Evolutionary conservation across 2,113 vertebrate genomes (phyloP).

Genomic region (Hydropotes inermis): DNA sequence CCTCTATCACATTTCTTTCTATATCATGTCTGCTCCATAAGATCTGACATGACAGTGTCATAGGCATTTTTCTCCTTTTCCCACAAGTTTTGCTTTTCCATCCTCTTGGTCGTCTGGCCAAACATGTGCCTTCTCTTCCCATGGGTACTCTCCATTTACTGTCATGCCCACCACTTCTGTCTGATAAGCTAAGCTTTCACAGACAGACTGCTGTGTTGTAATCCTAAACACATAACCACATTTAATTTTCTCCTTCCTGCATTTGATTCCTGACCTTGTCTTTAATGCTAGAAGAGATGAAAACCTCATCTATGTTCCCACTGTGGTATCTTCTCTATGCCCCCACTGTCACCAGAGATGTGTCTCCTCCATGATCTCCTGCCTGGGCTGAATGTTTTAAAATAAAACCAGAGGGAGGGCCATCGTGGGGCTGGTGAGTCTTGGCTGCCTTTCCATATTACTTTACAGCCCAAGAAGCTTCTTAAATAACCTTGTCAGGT

Average conservation of each 20-base stretch:
- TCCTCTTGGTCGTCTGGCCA: neutral
- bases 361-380: neutral
- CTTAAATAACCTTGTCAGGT: neutral
- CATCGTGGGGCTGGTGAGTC: neutral
- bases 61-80: neutral
- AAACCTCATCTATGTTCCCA: neutral
- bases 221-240: neutral
- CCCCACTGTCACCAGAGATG: neutral
- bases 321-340: neutral
- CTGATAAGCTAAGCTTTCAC: neutral
- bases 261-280: neutral
- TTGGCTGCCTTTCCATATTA: neutral
- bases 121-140: neutral
- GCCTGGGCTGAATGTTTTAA: neutral
- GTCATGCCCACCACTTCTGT: neutral
- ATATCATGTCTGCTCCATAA: neutral
- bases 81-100: neutral
- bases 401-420: neutral
- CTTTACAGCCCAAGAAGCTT: neutral
- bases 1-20: neutral
- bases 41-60: neutral
- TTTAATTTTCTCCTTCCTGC: neutral
- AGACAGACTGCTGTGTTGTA: neutral
- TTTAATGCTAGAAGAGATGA: neutral
- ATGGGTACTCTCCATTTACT: rapidly evolving